These are phyloP conservation scores for Tachypleus tridentatus DNA, from an alignment of 1,140 invertebrate species.

Conservation along the genomic window DNA sequence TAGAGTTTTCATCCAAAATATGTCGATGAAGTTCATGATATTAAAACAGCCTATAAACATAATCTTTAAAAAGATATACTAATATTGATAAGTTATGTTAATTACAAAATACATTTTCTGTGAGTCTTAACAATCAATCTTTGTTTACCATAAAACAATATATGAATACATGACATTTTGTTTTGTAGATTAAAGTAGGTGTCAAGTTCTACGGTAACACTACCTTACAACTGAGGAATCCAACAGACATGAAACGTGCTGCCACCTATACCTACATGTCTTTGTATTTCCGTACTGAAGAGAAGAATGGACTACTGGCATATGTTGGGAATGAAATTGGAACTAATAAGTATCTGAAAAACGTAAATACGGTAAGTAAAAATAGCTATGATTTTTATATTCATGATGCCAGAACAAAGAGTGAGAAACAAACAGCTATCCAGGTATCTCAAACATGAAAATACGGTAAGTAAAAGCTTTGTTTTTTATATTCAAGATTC, in stretches of 20 bases:
- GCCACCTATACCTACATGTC: constrained; percentile 76
- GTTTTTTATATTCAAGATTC: not conserved
- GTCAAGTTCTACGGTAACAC: constrained; percentile 68
- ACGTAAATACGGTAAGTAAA: constrained; percentile 10
- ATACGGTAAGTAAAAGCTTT: constrained; percentile 7
- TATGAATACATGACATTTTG: not conserved
- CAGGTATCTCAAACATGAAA: constrained; percentile 34
- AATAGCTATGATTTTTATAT: not conserved
- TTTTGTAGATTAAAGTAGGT: constrained; percentile 52
- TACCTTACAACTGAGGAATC: constrained; percentile 69
- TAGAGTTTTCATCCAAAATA: too few species aligned
- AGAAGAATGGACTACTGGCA: constrained; percentile 65
- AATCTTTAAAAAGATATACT: too few species aligned
- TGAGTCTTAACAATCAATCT: too few species aligned
- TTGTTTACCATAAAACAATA: not conserved
- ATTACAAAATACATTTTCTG: too few species aligned
- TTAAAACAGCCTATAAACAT: too few species aligned
- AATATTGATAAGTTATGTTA: too few species aligned
- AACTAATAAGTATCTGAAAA: constrained; percentile 41
- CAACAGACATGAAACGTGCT: constrained; percentile 55
- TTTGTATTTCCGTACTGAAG: constrained; percentile 64
- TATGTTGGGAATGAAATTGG: constrained; percentile 81
- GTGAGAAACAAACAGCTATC: not conserved
- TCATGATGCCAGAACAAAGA: not conserved
- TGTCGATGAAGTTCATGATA: too few species aligned